Base-by-base conservation (phyloP, 2,888 invertebrate genomes). In the Lepidocyrtinus sp. region DNA sequence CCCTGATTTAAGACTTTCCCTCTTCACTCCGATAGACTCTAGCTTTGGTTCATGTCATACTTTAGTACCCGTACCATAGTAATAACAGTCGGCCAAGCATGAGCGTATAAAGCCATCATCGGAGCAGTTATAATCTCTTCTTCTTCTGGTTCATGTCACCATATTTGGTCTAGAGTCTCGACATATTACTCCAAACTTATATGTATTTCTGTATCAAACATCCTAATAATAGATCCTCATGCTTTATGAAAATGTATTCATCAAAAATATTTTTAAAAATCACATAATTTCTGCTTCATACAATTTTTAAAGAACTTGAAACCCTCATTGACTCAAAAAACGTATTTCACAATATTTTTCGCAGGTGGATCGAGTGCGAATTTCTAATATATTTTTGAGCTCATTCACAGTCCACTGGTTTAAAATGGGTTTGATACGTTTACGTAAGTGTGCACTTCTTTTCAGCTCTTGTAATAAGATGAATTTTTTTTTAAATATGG, bases 121-220 rank as follows among this genome's bases (percentile, higher is more conserved):
- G 19, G 24, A 19, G 19, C 50, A 59, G 21, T 75, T 59, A 67
- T 75, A 67, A 36, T 67, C 63, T 75, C 61, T 36, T 63, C 24
- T 59, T 50, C 70, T 70, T 75, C 68, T 68, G 61, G 62, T 69
- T 75, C 75, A 68, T 68, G 68, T 75, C 68, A 36, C 36, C 36
- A 36, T 12, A n/a, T n/a, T n/a, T n/a, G n/a, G n/a, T n/a, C n/a
- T n/a, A n/a, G n/a, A n/a, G n/a, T n/a, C n/a, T n/a, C n/a, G n/a
- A 36, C 36, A 36, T 36, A 7, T 36, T 36, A 36, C 36, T 36
- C 36, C 36, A 36, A n/a, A n/a, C n/a, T n/a, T n/a, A n/a, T n/a
- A n/a, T n/a, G n/a, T n/a, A n/a, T 12, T 36, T 12, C 5, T 36
- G 36, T 36, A 36, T 36, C 36, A 36, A 36, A 36, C 36, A 36